Evolutionary conservation across 2,888 invertebrate species (phyloP).

Genomic region (Drosophila buzzatii): DNA sequence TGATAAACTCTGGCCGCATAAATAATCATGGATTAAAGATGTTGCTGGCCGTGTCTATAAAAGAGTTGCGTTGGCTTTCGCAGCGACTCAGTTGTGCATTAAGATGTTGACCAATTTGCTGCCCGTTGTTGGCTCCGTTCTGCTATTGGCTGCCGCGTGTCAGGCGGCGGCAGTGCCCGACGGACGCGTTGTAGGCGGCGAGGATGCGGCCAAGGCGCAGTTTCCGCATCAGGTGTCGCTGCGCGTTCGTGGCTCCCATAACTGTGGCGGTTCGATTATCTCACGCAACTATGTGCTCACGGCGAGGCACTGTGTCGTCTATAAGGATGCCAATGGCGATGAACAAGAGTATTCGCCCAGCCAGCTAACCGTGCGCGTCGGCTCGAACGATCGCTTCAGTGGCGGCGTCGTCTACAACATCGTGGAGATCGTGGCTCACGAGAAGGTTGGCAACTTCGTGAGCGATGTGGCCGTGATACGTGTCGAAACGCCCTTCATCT

Average conservation of each 20-base stretch:
- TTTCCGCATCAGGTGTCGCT: slow-evolving; percentile 68
- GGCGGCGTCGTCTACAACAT: slow-evolving; percentile 72
- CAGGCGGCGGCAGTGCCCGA: slow-evolving; percentile 3
- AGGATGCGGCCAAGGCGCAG: slow-evolving; percentile 46
- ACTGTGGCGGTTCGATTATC: slow-evolving; percentile 64
- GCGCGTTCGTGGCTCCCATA: slow-evolving; percentile 44
- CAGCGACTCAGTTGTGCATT: slow-evolving; percentile 8
- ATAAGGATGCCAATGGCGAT: neutral
- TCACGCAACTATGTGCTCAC: slow-evolving; percentile 55
- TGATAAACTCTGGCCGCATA: slow-evolving; percentile 2
- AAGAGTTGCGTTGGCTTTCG: neutral
- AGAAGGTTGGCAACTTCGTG: slow-evolving; percentile 65
- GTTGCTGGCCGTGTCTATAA: slow-evolving; percentile 2
- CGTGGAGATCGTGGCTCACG: slow-evolving; percentile 64
- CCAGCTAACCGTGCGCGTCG: slow-evolving; percentile 62
- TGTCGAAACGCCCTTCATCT: slow-evolving; percentile 63
- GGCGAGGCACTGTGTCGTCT: slow-evolving; percentile 61
- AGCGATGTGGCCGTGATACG: slow-evolving; percentile 77
- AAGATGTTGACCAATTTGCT: slow-evolving; percentile 11
- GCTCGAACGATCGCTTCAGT: slow-evolving; percentile 68
- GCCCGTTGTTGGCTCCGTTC: neutral
- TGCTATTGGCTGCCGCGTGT: slow-evolving; percentile 16
- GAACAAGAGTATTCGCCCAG: neutral
- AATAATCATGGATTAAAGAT: slow-evolving; percentile 12
- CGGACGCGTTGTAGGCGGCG: slow-evolving; percentile 63